Evolutionary conservation across 1,140 invertebrate species (phyloP), one percentile per base, ranked within the genome.

Genomic region (Gonatopus flavifemur): DNA sequence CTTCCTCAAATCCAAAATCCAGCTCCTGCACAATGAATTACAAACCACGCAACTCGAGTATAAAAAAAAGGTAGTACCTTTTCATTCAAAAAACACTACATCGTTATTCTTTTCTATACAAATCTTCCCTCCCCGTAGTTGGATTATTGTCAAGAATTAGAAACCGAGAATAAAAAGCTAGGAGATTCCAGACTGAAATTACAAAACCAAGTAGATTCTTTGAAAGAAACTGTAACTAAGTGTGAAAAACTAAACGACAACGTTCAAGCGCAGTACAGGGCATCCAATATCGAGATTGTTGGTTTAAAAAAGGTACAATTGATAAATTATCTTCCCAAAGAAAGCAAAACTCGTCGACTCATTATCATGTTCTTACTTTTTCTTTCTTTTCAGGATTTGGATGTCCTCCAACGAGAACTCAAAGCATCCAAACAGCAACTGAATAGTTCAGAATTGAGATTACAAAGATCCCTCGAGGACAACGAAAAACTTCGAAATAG

Each of bases 391-490:
- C 22, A 72, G 74, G 72, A 82, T 62, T 54, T 76, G 4, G 80
- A 82, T 13, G 54, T 55, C 13, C 46, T 81, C 24, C 77, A 74
- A 44, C 81, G 72, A 55, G 74, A 82, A 47, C 31, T 80, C 10
- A 80, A 77, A 65, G 67, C 22, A 18, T 36, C 52, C 5, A 72
- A 57, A 45, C 69, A 73, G 43, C 70, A 74, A 25, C 55, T 53
- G 10, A 67, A 52, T 13, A 76, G 53, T 52, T 62, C 46, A n/a
- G 77, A 80, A 30, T 36, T 77, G 0, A 69, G 74, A 58, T 55
- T 82, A 40, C 78, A 78, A 24, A 75, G 78, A 62, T 70, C 69
- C 31, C 52, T 71, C 5, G 80, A 81, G 55, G 79, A 75, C 36
- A 77, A 65, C 40, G 79, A 81, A 28, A 81, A 78, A 59, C 51